A percentile compares a stretch with the other conserved stretches of the same genome.
Evolutionary conservation across 2,888 invertebrate species (phyloP).

Genomic region (Mythimna ferrago): DNA sequence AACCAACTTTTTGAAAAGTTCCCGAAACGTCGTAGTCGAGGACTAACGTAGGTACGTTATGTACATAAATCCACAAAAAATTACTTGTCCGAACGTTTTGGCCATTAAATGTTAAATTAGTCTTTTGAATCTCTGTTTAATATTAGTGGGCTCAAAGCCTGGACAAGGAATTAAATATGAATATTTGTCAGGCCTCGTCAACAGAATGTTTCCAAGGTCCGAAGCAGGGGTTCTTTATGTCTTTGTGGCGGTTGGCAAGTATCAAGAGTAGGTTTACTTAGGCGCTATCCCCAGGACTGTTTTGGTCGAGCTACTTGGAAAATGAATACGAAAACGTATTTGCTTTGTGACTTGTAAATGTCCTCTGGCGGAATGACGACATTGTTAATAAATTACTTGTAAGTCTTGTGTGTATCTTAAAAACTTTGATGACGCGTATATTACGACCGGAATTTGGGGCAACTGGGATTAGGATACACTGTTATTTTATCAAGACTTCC

Average conservation of each 20-base stretch:
- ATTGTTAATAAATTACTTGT: constrained; percentile 85
- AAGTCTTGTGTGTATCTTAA: constrained; percentile 76
- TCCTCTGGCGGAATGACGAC: constrained; percentile 80
- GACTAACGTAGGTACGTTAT: constrained; percentile 15
- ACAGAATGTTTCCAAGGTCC: constrained; percentile 81
- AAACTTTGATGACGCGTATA: constrained; percentile 66
- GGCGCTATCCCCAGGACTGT: constrained; percentile 81
- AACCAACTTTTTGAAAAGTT: constrained; percentile 62
- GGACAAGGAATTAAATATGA: constrained; percentile 87
- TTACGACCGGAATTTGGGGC: constrained; percentile 22
- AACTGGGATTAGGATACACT: background rate
- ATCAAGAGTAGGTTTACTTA: constrained; percentile 84
- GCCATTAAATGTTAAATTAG: constrained; percentile 66
- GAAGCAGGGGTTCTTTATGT: constrained; percentile 81
- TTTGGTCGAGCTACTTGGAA: constrained; percentile 79
- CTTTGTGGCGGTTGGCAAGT: constrained; percentile 79
- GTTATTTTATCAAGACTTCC: background rate
- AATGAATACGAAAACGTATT: constrained; percentile 86
- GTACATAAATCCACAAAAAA: constrained; percentile 41
- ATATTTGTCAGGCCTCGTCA: constrained; percentile 85
- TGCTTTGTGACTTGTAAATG: constrained; percentile 87
- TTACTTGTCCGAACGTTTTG: constrained; percentile 38
- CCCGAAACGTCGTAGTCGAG: constrained; percentile 37
- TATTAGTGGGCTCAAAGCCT: constrained; percentile 80
- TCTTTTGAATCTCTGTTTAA: constrained; percentile 79